Conservation (phyloP, 2,113 vertebrate genomes). For the Anoura caudifer region DNA sequence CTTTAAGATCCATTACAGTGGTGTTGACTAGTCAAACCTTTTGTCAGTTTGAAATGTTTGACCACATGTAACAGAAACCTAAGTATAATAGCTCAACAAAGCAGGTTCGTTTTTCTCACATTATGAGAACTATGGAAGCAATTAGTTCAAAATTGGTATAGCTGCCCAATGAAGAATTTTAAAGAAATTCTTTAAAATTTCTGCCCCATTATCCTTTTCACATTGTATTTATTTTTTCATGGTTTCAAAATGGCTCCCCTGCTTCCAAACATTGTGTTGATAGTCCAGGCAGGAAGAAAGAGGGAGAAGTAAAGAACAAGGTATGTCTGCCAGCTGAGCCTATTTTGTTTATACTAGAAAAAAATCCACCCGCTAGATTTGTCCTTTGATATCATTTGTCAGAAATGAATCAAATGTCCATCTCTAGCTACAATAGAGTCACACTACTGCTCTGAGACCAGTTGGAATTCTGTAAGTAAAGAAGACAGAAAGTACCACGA, state of each 20-base stretch:
- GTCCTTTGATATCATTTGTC: background rate
- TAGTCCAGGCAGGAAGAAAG: background rate
- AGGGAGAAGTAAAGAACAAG: background rate
- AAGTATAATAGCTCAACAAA: background rate
- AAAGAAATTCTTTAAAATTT: background rate
- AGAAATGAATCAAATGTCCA: background rate
- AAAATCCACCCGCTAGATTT: background rate
- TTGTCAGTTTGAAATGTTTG: conserved; percentile 15
- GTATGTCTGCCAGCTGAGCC: background rate
- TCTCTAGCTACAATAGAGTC: background rate
- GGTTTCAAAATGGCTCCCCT: background rate
- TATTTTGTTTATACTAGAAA: background rate
- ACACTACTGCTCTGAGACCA: background rate
- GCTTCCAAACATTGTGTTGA: background rate
- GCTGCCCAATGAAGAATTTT: background rate
- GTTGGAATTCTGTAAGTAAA: background rate
- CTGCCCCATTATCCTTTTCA: background rate
- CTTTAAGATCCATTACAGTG: background rate
- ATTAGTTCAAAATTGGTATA: background rate
- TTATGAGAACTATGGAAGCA: background rate
- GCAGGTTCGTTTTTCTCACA: conserved; percentile 16
- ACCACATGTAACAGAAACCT: background rate
- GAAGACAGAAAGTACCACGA: background rate
- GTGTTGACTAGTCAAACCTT: background rate
- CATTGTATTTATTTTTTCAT: background rate